A percentile compares a stretch with the other conserved stretches of the same genome.
These are phyloP conservation scores for Beaufortia kweichowensis DNA, from an alignment of 2,113 vertebrate species.

Conservation along the genomic window DNA sequence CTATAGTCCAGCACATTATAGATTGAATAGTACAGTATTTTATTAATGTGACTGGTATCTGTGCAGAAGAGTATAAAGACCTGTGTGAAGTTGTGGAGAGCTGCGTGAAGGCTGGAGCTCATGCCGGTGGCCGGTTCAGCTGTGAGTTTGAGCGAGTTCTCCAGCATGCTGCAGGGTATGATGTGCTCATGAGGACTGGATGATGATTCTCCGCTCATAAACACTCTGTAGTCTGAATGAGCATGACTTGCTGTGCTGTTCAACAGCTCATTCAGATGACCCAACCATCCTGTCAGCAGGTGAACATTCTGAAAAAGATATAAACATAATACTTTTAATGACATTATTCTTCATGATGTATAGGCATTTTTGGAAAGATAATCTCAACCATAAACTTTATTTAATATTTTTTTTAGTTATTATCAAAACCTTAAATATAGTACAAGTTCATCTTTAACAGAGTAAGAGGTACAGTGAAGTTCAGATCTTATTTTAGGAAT, in stretches of 20 bases:
- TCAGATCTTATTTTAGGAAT: too few species aligned
- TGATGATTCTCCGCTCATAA: slow-evolving; percentile 79
- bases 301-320: slow-evolving; percentile 73
- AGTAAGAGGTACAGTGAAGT: too few species aligned
- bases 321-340: background rate
- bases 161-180: slow-evolving; percentile 78
- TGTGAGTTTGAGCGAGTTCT: slow-evolving; percentile 83
- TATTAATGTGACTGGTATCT: background rate
- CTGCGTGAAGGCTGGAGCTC: slow-evolving; percentile 76
- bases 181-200: slow-evolving; percentile 70
- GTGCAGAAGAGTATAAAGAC: slow-evolving; percentile 43
- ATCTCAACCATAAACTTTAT: too few species aligned
- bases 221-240: slow-evolving; percentile 76
- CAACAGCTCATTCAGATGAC: slow-evolving; percentile 75
- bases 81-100: slow-evolving; percentile 79
- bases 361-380: too few species aligned
- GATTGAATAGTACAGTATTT: too few species aligned
- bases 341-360: too few species aligned
- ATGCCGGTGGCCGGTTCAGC: slow-evolving; percentile 78
- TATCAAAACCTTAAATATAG: too few species aligned
- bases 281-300: slow-evolving; percentile 78
- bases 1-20: too few species aligned
- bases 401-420: too few species aligned
- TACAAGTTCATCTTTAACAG: too few species aligned
- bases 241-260: slow-evolving; percentile 65